A percentile compares a stretch with the other conserved stretches of the same genome.
Conservation (phyloP, 2,888 invertebrate species). For the Eurytoma adleriae region DNA sequence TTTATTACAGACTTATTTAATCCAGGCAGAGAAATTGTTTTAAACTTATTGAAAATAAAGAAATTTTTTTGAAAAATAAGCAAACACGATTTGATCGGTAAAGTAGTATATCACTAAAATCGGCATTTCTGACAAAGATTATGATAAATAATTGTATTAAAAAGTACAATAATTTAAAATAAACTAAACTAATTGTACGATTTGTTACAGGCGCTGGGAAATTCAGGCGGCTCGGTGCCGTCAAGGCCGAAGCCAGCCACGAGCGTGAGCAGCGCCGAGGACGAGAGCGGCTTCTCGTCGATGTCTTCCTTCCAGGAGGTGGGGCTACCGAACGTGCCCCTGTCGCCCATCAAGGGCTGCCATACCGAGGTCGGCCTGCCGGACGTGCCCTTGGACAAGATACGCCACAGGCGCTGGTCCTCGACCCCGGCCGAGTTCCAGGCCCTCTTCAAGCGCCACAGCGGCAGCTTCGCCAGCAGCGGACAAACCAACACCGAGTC, state of each 20-base stretch:
- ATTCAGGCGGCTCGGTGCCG: slow-evolving; percentile 42
- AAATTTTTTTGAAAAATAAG: too few relatives aligned
- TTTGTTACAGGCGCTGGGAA: slow-evolving; percentile 51
- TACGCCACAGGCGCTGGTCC: slow-evolving; percentile 72
- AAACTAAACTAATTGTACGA: too few relatives aligned
- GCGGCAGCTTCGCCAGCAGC: slow-evolving; percentile 64
- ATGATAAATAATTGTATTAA: too few relatives aligned
- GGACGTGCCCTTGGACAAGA: slow-evolving; percentile 68
- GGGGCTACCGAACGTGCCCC: slow-evolving; percentile 79
- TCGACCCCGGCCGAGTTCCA: slow-evolving; percentile 72
- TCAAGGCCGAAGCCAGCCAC: slow-evolving; percentile 65
- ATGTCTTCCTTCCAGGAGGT: slow-evolving; percentile 91
- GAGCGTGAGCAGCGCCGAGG: slow-evolving; percentile 79
- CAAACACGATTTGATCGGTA: too few relatives aligned
- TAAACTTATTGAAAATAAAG: too few relatives aligned
- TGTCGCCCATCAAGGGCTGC: slow-evolving; percentile 67
- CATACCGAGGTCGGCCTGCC: slow-evolving; percentile 73
- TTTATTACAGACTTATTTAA: too few relatives aligned
- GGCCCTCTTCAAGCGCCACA: slow-evolving; percentile 69
- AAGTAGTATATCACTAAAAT: too few relatives aligned
- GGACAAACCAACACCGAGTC: slow-evolving; percentile 67
- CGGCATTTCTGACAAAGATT: too few relatives aligned
- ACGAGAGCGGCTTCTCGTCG: slow-evolving; percentile 91
- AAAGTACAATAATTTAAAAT: too few relatives aligned
- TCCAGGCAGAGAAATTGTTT: too few relatives aligned